These are phyloP conservation scores for Alcedo atthis DNA, from an alignment of 2,797 vertebrate species.

Conservation along the genomic window DNA sequence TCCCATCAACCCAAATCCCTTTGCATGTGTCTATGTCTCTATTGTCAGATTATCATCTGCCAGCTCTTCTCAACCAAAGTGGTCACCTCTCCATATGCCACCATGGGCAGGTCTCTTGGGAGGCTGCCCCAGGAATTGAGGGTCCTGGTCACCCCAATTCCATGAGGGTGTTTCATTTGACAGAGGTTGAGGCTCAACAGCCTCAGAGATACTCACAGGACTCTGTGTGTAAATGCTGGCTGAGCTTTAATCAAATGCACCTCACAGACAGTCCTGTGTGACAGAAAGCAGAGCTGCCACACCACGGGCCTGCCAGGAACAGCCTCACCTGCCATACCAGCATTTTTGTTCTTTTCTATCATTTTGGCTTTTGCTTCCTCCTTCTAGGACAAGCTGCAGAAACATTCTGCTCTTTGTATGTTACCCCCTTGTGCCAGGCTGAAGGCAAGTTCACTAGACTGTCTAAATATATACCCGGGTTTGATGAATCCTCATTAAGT, in stretches of 20 bases:
- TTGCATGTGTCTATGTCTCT: background rate
- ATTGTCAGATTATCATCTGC: background rate
- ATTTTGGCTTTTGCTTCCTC: background rate
- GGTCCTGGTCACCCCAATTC: background rate
- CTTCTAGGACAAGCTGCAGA: background rate
- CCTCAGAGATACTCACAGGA: background rate
- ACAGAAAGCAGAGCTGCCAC: constrained; percentile 63
- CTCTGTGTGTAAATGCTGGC: background rate
- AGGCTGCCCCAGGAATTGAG: background rate
- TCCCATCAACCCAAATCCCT: constrained; percentile 18
- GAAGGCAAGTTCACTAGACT: background rate
- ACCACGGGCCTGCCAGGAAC: constrained; percentile 39
- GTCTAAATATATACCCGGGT: constrained; percentile 34
- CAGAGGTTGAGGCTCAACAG: background rate
- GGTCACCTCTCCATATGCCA: background rate
- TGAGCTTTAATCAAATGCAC: constrained; percentile 58
- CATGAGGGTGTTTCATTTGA: background rate
- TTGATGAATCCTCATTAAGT: constrained; percentile 24
- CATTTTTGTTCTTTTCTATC: background rate
- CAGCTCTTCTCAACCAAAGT: background rate
- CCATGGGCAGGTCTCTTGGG: background rate
- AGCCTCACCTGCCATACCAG: background rate
- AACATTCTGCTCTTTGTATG: background rate
- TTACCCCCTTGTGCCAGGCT: background rate
- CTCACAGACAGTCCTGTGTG: background rate